A percentile compares a stretch with the other conserved stretches of the same genome.
These are phyloP conservation scores for Amphipyra berbera DNA, from an alignment of 2,888 invertebrate genomes.

Conservation along the genomic window DNA sequence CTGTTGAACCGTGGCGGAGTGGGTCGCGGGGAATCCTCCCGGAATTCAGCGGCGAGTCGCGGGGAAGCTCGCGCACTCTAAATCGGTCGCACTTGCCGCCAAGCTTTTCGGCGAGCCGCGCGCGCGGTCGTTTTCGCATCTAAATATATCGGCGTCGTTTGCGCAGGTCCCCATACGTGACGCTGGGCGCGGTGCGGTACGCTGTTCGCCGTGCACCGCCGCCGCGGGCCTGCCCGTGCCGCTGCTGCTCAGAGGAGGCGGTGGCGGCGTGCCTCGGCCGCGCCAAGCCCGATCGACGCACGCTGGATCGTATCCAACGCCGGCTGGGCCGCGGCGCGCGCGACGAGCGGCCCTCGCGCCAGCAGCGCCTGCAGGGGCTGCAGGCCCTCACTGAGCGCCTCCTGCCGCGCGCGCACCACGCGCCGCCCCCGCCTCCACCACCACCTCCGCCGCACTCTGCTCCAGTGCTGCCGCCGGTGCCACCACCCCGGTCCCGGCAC, in stretches of 20 bases:
- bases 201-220: slow-evolving; percentile 92
- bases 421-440: slow-evolving; percentile 78
- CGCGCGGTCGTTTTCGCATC: slow-evolving; percentile 64
- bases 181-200: slow-evolving; percentile 93
- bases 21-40: slow-evolving; percentile 88
- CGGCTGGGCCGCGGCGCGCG: slow-evolving; percentile 91
- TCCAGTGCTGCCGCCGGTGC: slow-evolving; percentile 90
- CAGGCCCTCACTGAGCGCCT: slow-evolving; percentile 95
- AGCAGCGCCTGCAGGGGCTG: slow-evolving; percentile 94
- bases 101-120: slow-evolving; percentile 81
- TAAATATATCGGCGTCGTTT: slow-evolving; percentile 73
- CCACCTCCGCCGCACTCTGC: slow-evolving; percentile 84
- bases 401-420: slow-evolving; percentile 88
- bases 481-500: slow-evolving; percentile 87
- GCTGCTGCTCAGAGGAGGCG: slow-evolving; percentile 89
- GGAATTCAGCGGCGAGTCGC: slow-evolving; percentile 82
- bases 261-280: slow-evolving; percentile 88
- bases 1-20: slow-evolving; percentile 76
- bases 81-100: slow-evolving; percentile 86
- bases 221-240: slow-evolving; percentile 89
- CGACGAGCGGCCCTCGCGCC: slow-evolving; percentile 87
- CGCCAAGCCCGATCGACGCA: slow-evolving; percentile 90
- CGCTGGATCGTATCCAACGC: slow-evolving; percentile 95
- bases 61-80: slow-evolving; percentile 84
- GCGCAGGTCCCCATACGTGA: slow-evolving; percentile 90